phyloP scores from a whole-genome alignment of 2,113 vertebrate genomes.

The Ornithorhynchus anatinus region DNA sequence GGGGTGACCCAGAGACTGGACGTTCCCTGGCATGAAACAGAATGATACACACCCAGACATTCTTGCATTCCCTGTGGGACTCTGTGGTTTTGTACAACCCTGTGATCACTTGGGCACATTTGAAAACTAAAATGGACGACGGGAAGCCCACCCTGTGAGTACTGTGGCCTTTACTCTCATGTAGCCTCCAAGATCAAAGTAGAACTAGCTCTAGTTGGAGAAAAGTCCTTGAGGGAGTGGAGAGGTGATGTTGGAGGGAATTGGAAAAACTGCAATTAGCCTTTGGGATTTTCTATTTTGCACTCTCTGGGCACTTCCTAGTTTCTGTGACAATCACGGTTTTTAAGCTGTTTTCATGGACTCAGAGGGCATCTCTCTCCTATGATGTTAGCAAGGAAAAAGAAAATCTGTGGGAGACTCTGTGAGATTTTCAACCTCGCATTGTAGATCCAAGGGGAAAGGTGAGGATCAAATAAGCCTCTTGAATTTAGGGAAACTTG shows the following conservation, averaged over 20 bases:
- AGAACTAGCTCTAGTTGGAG: background rate
- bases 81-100: background rate
- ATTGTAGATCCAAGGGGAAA: background rate
- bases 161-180: background rate
- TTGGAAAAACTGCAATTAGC: too few species aligned
- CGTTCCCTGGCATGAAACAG: too few species aligned
- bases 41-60: background rate
- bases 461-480: background rate
- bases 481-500: background rate
- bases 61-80: background rate
- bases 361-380: background rate
- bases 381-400: background rate
- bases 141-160: background rate
- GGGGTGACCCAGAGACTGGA: too few species aligned
- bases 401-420: background rate
- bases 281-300: too few species aligned
- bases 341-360: background rate
- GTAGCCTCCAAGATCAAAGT: background rate
- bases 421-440: background rate
- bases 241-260: too few species aligned
- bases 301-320: background rate
- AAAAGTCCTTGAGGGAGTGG: too few species aligned
- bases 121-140: slow-evolving; percentile 8
- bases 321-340: background rate
- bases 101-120: background rate